Evolutionary conservation across 1,140 invertebrate genomes (phyloP), one percentile per base, ranked within the genome.

Genomic region (Drosophila carrolli): DNA sequence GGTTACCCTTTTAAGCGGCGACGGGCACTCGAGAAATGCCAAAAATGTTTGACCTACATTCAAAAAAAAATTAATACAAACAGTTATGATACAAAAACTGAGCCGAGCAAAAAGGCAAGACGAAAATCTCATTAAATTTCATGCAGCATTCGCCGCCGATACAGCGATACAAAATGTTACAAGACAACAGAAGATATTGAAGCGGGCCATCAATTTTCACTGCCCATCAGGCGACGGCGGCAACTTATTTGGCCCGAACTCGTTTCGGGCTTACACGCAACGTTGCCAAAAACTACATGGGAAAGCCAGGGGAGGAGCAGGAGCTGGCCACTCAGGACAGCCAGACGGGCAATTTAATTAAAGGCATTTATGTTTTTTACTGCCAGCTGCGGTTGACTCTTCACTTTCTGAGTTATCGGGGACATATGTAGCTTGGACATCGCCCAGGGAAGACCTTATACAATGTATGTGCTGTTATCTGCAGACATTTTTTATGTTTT

Each of bases 21-120:
- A 66, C 54, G 66, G 75, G 66, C 57, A 77, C 55, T 66, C 62
- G 40, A 47, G 53, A 82, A 67, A 82, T 78, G 66, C 67, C 44
- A 72, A 76, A 88, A 88, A 88, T 83, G 72, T 88, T 86, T 88
- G 85, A 86, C 82, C 83, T 79, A 88, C 82, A 83, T 86, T 67
- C 47, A 41, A 43, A 54, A 51, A 62, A 51, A 76, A 76, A 59
- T 76, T 67, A 65, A 56, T 55, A 56, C 44, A 75, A 75, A 65
- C 78, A 78, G 61, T 77, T 83, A 83, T 84, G 75, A 80, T 82
- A 50, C 38, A 51, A 60, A 75, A 71, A 58, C 43, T 37, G 63
- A 56, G 61, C 27, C n/a, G n/a, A 50, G 44, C 38, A 35, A 54
- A 38, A 38, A 54, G 29, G 56, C 44, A 57, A 56, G 78, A 48